Evolutionary conservation across 2,888 invertebrate species (phyloP).

Genomic region (Oasisia sp.): DNA sequence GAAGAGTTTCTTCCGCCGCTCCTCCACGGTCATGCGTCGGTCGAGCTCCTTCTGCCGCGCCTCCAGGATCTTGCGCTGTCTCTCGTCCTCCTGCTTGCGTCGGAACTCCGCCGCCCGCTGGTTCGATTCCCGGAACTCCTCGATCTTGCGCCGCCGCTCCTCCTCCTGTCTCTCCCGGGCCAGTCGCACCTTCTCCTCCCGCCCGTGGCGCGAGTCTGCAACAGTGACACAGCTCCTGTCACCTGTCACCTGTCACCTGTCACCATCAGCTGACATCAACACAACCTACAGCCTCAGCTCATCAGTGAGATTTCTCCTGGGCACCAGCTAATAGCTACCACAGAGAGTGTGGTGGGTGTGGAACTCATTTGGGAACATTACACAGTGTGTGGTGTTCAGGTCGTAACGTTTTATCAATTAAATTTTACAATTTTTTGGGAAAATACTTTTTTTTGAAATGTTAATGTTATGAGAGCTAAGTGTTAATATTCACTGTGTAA

Average conservation of each 20-base stretch:
- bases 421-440: no score
- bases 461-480: no score
- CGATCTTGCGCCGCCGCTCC: not conserved
- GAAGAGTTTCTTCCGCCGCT: slow-evolving; percentile 28
- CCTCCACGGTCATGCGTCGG: slow-evolving; percentile 30
- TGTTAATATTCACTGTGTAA: no score
- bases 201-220: not conserved
- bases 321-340: not conserved
- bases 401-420: not conserved
- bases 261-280: not conserved
- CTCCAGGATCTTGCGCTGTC: slow-evolving; percentile 28
- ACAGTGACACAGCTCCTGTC: not conserved
- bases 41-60: slow-evolving; percentile 31
- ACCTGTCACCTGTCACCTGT: not conserved
- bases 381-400: not conserved
- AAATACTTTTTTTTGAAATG: no score
- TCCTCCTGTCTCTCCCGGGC: not conserved
- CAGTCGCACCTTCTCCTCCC: not conserved
- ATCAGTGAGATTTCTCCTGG: not conserved
- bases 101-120: slow-evolving; percentile 38
- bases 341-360: not conserved
- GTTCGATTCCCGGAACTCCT: slow-evolving; percentile 10
- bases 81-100: slow-evolving; percentile 33
- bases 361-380: not conserved
- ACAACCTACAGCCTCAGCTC: not conserved